phyloP scores from a whole-genome alignment of 37 sponge, comb jelly and placozoan genomes.

The Mnemiopsis leidyi region DNA sequence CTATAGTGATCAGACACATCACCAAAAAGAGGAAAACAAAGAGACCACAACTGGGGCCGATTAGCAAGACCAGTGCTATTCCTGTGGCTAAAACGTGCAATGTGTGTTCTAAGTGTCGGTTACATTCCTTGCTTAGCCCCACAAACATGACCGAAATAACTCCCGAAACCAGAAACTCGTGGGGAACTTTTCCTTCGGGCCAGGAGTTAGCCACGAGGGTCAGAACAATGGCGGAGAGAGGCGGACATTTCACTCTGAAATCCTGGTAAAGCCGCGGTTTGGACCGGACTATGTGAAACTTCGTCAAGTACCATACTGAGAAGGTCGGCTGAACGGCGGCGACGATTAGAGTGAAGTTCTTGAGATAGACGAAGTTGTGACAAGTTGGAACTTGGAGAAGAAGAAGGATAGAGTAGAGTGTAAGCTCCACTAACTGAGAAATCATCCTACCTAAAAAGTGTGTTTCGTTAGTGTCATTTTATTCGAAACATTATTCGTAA shows the following conservation, averaged over 20 bases:
- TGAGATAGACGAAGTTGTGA: not conserved
- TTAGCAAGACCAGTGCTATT: slow-evolving; percentile 9
- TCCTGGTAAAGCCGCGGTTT: slow-evolving; percentile 43
- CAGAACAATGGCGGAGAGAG: not conserved
- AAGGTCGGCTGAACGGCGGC: slow-evolving; percentile 4
- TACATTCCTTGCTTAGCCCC: slow-evolving; percentile 33
- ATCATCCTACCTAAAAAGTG: not conserved
- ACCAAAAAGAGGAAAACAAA: slow-evolving; percentile 21
- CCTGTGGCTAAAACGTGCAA: not conserved
- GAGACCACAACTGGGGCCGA: not conserved
- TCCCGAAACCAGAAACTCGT: slow-evolving; percentile 30
- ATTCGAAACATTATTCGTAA: too few species aligned
- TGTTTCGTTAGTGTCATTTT: not conserved
- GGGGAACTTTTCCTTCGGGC: not conserved
- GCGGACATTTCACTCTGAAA: slow-evolving; percentile 48
- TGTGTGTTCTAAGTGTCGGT: slow-evolving; percentile 63
- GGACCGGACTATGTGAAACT: slow-evolving; percentile 51
- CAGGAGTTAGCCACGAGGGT: not conserved
- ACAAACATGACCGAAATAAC: slow-evolving; percentile 43
- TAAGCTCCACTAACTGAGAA: slow-evolving; percentile 1
- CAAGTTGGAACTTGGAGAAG: slow-evolving; percentile 31
- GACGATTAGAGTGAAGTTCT: slow-evolving; percentile 24
- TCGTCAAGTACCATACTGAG: slow-evolving; percentile 61
- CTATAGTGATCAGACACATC: slow-evolving; percentile 28
- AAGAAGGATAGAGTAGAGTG: slow-evolving; percentile 4